These are phyloP conservation scores for Marronus borbonicus DNA, from an alignment of 2,888 invertebrate genomes.

Conservation along the genomic window DNA sequence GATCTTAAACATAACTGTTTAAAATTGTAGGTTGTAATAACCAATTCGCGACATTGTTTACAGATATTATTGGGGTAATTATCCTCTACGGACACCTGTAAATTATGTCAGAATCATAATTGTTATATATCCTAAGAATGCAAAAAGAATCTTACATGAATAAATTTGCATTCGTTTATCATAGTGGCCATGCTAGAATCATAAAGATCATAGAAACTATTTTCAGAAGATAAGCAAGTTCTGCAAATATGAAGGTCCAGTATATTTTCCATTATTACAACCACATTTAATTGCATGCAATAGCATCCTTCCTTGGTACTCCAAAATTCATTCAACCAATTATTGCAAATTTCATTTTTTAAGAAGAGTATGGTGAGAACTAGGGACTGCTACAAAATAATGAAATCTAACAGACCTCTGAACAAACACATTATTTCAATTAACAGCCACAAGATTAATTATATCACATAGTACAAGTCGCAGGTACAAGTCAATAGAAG, in stretches of 20 bases:
- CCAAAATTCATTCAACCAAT: no score
- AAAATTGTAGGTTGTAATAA: slow-evolving; percentile 60
- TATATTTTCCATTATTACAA: background rate
- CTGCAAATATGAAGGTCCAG: slow-evolving; percentile 55
- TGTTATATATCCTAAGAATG: background rate
- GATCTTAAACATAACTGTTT: slow-evolving; percentile 61
- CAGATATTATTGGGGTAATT: slow-evolving; percentile 60
- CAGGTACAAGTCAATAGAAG: no score
- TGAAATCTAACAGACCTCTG: no score
- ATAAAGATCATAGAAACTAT: slow-evolving; percentile 54
- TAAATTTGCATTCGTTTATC: slow-evolving; percentile 55
- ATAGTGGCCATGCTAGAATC: slow-evolving; percentile 55
- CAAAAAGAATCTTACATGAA: slow-evolving; percentile 52
- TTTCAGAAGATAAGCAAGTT: slow-evolving; percentile 54
- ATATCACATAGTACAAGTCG: no score
- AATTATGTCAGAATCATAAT: background rate
- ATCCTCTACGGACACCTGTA: slow-evolving; percentile 57
- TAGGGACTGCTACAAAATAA: no score
- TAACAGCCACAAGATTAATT: no score
- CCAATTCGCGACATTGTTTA: slow-evolving; percentile 56
- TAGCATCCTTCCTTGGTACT: background rate
- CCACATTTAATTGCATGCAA: no score
- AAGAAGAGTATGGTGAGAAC: no score
- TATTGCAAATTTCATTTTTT: no score
- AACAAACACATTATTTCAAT: no score